Base-by-base conservation (phyloP, 2,113 vertebrate species). In the Apteryx mantelli region DNA sequence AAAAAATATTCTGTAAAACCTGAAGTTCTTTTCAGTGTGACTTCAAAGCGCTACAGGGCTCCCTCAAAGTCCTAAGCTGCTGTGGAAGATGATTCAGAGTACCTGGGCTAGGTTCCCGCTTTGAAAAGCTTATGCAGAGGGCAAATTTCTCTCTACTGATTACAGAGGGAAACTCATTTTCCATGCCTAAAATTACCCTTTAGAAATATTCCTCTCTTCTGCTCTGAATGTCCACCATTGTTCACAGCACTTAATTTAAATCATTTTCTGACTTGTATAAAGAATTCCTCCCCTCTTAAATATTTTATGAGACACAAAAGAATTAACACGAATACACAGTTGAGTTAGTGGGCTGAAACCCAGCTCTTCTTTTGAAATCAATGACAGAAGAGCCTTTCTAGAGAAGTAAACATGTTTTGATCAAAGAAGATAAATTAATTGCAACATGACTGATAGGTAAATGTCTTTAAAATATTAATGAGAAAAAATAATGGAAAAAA, bases 361-460 rank as follows among this genome's bases (percentile, higher is more conserved):
- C 3, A 8, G 28, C 21, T 87, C 78, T 77, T 50, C 66, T 50
- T 83, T 85, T 82, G 36, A 86, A 93, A 86, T 71, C 2, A 1
- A 36, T 83, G 60, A 30, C 82, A 91, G 69, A 92, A 48, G n/a
- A 89, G 46, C 63, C 65, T 92, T 94, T 93, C 56, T 82, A 44
- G 44, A 77, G 76, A 84, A 94, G 8, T 66, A 64, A 66, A 56
- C 36, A 50, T 79, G 73, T 94, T 95, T 96, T 96, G 94, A 93
- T 93, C 82, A 75, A 60, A 65, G 32, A 83, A 91, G 86, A 91
- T 78, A 94, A 79, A 96, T 84, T 87, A 87, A 81, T 93, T 86
- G 84, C 40, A 82, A 63, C 0, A 0, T 95, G 56, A 88, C 69
- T 93, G 75, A 65, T 74, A 90, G 4, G 5, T 90, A 88, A 86